Conservation (phyloP, 2,888 invertebrate species). For the Chymomyza caudatula region DNA sequence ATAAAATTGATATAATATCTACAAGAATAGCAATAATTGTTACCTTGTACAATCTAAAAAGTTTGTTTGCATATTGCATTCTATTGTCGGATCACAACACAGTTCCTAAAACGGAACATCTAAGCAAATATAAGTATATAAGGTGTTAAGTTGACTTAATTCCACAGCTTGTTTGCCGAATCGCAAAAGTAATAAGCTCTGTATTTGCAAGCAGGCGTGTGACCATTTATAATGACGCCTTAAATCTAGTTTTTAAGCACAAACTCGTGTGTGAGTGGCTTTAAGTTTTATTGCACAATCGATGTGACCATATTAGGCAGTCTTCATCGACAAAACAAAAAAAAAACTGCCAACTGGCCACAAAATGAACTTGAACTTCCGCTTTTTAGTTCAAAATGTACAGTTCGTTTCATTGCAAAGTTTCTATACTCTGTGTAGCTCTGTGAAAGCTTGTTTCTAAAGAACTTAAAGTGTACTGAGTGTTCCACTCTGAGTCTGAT, state of each 20-base stretch:
- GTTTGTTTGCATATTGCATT: neutral
- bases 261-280: conserved; percentile 6
- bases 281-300: neutral
- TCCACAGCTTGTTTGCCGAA: neutral
- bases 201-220: neutral
- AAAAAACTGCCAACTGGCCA: conserved; percentile 20
- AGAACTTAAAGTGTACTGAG: too few species aligned
- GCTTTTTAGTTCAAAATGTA: too few species aligned
- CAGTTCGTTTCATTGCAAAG: neutral
- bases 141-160: neutral
- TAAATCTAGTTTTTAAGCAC: neutral
- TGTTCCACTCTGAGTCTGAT: too few species aligned
- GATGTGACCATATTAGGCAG: conserved; percentile 49
- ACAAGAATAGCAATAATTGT: neutral
- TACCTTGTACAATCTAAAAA: neutral
- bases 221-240: neutral
- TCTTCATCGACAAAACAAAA: conserved; percentile 15
- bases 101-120: neutral
- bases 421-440: conserved; percentile 3
- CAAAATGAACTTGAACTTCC: conserved; percentile 68
- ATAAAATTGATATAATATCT: too few species aligned
- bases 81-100: neutral
- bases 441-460: neutral
- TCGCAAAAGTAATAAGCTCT: neutral
- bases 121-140: neutral